Evolutionary conservation across 2,113 vertebrate species (phyloP).

Genomic region (Poeciliopsis prolifica): DNA sequence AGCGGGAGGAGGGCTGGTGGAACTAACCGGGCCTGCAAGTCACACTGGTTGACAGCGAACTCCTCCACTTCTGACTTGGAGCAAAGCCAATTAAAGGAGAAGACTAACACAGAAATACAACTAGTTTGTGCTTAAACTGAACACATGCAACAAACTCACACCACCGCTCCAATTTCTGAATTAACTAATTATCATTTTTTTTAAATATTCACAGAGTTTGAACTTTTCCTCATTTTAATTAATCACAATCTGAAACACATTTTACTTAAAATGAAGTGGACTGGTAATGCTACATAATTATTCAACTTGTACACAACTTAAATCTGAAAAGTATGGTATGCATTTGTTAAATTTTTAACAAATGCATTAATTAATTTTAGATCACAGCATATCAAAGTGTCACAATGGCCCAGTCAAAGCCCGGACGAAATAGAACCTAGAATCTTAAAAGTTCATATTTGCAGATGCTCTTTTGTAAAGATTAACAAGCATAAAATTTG

Average conservation of each 20-base stretch:
- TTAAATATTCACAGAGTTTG: no score
- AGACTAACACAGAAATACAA: conserved; percentile 54
- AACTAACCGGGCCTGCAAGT: conserved; percentile 43
- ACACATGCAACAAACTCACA: conserved; percentile 14
- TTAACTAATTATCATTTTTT: background rate
- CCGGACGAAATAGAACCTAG: background rate
- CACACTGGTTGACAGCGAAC: conserved; percentile 50
- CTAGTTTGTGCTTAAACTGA: conserved; percentile 53
- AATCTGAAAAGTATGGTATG: background rate
- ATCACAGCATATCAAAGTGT: background rate
- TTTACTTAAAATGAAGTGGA: background rate
- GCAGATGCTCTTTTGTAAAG: no score
- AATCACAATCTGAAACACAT: background rate
- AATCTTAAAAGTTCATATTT: background rate
- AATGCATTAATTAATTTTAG: background rate
- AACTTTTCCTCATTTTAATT: no score
- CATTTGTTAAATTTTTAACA: background rate
- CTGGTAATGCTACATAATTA: background rate
- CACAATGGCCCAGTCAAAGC: background rate
- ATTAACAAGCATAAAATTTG: no score
- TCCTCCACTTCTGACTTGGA: conserved; percentile 44
- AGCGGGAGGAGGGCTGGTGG: conserved; percentile 34
- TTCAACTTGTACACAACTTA: background rate
- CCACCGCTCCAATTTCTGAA: background rate
- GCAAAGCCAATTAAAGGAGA: conserved; percentile 68